These are phyloP conservation scores for Himalopsyche tibetana DNA, from an alignment of 2,888 invertebrate genomes.

Conservation along the genomic window DNA sequence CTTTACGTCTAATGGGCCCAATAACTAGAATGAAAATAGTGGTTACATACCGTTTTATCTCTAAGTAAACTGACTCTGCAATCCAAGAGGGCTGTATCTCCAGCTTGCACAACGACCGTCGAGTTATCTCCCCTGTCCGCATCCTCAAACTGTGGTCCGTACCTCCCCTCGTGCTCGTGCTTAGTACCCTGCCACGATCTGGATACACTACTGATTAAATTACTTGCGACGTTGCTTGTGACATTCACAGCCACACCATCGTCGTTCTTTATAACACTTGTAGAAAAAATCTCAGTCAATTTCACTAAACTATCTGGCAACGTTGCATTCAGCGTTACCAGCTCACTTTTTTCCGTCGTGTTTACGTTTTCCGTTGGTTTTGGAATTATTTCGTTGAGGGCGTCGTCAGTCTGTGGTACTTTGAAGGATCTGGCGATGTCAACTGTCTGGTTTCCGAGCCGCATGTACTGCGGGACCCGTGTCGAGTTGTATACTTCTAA, in stretches of 20 bases:
- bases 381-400: neutral
- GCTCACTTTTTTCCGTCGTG: neutral
- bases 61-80: slow-evolving; percentile 79
- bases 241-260: neutral
- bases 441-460: slow-evolving; percentile 75
- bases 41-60: slow-evolving; percentile 78
- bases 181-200: slow-evolving; percentile 64
- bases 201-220: slow-evolving; percentile 34
- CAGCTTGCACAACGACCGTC: slow-evolving; percentile 80
- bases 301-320: neutral
- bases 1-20: no score
- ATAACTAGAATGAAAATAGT: neutral
- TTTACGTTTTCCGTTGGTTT: neutral
- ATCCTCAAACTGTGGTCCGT: slow-evolving; percentile 79
- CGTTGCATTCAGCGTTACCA: neutral
- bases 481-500: slow-evolving; percentile 44
- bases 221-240: neutral
- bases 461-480: slow-evolving; percentile 67
- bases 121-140: slow-evolving; percentile 72
- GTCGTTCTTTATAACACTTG: neutral
- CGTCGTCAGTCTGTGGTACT: slow-evolving; percentile 70
- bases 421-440: slow-evolving; percentile 76
- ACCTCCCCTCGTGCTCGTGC: slow-evolving; percentile 72
- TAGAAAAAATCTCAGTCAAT: slow-evolving; percentile 16
- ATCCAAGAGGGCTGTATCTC: slow-evolving; percentile 78